These are phyloP conservation scores for Drosophila subsilvestris DNA, from an alignment of 2,888 invertebrate species.

Conservation along the genomic window DNA sequence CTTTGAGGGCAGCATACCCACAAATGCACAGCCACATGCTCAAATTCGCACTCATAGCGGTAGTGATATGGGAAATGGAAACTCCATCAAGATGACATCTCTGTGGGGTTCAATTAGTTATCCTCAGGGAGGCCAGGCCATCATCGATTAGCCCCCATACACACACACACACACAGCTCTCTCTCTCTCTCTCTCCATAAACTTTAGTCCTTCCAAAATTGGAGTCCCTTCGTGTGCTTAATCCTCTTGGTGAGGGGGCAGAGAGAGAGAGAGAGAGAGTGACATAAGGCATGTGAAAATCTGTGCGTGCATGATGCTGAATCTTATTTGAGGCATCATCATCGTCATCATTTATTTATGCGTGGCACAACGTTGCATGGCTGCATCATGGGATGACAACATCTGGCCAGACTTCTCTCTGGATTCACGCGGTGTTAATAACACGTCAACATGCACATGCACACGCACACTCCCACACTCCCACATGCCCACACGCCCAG, in stretches of 20 bases:
- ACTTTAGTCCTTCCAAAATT: background rate
- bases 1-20: conserved; percentile 45
- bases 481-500: too few species aligned
- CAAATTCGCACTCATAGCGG: background rate
- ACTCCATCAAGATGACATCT: background rate
- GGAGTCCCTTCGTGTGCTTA: conserved; percentile 14
- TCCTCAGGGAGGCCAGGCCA: background rate
- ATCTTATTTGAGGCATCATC: conserved; percentile 65
- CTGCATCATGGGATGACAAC: conserved; percentile 55
- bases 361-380: conserved; percentile 55
- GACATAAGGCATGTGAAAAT: background rate
- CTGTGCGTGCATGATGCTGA: conserved; percentile 54
- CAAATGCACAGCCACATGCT: background rate
- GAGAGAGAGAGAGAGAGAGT: too few species aligned
- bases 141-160: background rate
- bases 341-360: conserved; percentile 75
- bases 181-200: background rate
- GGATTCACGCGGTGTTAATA: conserved; percentile 73
- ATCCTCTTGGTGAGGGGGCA: conserved; percentile 3
- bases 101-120: background rate
- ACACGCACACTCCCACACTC: background rate
- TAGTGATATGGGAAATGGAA: background rate
- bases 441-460: conserved; percentile 61
- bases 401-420: conserved; percentile 51
- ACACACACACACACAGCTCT: background rate